Evolutionary conservation across 2,113 vertebrate species (phyloP).

Genomic region (Leptobrachium ailaonicum): DNA sequence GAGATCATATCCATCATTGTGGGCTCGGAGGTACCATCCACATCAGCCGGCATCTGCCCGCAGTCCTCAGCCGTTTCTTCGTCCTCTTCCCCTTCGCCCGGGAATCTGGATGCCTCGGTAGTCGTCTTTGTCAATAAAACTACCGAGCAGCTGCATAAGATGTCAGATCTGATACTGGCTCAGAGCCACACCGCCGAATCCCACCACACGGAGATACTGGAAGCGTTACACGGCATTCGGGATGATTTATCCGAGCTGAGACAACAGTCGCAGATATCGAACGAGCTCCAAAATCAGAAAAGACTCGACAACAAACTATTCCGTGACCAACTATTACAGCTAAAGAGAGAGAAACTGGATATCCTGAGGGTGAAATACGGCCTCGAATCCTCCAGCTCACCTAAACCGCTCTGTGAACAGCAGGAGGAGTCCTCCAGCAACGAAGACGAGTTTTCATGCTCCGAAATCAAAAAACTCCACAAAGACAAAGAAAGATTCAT

Average conservation of each 20-base stretch:
- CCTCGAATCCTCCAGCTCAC: neutral
- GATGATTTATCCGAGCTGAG: neutral
- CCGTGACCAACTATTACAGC: neutral
- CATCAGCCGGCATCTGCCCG: neutral
- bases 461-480: neutral
- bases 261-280: neutral
- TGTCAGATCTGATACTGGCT: neutral
- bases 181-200: neutral
- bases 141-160: neutral
- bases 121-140: neutral
- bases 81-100: neutral
- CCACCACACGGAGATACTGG: neutral
- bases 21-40: neutral
- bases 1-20: neutral
- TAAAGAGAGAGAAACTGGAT: neutral
- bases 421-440: neutral
- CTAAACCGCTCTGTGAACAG: neutral
- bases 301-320: neutral
- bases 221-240: neutral
- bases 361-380: neutral
- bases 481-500: neutral
- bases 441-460: neutral
- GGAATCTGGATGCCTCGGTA: neutral
- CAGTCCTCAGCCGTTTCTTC: neutral
- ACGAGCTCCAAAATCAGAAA: neutral